phyloP scores from a whole-genome alignment of 2,113 vertebrate species.

The Leptocoma aspasia region DNA sequence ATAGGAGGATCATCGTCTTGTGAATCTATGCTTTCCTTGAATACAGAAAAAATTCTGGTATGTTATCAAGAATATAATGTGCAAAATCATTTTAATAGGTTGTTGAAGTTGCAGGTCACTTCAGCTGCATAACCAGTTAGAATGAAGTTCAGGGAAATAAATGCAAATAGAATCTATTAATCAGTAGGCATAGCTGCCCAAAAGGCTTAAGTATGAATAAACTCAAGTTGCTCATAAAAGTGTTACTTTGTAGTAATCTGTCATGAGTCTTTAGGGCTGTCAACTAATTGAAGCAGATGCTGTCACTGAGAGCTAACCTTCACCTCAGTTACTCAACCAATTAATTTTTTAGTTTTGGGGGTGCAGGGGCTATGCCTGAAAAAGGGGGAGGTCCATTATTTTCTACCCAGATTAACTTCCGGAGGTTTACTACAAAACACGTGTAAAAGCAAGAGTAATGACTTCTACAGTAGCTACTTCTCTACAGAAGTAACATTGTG shows the following conservation, averaged over 20 bases:
- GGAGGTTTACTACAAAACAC: neutral
- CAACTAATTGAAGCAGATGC: neutral
- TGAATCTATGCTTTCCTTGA: slow-evolving; percentile 88
- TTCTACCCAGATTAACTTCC: neutral
- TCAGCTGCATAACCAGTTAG: neutral
- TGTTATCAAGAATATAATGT: neutral
- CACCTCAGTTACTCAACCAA: neutral
- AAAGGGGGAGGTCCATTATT: neutral
- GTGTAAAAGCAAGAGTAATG: neutral
- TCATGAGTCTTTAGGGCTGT: neutral
- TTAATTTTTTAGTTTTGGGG: neutral
- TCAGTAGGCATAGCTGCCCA: neutral
- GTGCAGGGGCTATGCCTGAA: neutral
- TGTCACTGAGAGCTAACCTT: neutral
- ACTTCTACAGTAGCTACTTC: neutral
- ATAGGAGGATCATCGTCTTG: slow-evolving; percentile 84
- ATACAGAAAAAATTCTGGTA: slow-evolving; percentile 96
- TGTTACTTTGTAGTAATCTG: neutral
- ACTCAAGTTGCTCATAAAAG: neutral
- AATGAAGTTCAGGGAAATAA: neutral
- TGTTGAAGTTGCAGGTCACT: neutral
- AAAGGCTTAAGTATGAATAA: neutral
- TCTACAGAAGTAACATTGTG: neutral
- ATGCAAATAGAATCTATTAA: neutral
- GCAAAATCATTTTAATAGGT: neutral